phyloP scores from a whole-genome alignment of 2,113 vertebrate species.

The Microcebus jonahi region DNA sequence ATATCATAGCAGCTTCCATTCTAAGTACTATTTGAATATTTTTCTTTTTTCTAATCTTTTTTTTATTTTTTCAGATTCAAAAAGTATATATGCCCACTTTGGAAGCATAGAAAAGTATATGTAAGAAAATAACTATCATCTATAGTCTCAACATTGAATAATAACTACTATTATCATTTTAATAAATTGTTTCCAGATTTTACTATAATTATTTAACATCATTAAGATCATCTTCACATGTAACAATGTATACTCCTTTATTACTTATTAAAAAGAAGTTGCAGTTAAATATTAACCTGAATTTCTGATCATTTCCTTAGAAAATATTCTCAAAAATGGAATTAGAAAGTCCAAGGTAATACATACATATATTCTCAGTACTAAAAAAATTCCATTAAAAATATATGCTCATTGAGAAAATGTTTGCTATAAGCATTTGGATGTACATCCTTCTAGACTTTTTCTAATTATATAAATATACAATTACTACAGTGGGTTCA shows the following conservation, averaged over 20 bases:
- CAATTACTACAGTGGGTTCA: background rate
- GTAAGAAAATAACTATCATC: conserved; percentile 30
- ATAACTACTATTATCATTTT: conserved; percentile 21
- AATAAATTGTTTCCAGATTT: conserved; percentile 42
- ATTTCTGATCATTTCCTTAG: conserved; percentile 17
- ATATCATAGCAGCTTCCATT: background rate
- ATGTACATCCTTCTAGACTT: background rate
- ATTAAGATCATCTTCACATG: background rate
- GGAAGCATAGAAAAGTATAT: conserved; percentile 36
- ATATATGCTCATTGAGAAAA: conserved; percentile 23
- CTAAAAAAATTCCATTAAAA: conserved; percentile 17
- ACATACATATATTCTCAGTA: background rate
- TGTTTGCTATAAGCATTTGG: background rate
- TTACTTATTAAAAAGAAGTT: background rate
- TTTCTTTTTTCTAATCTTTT: conserved; percentile 13
- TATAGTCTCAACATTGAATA: conserved; percentile 39
- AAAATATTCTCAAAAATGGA: conserved; percentile 38
- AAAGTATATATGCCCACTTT: conserved; percentile 18
- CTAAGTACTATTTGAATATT: conserved; percentile 30
- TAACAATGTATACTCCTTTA: background rate
- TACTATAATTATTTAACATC: conserved; percentile 23
- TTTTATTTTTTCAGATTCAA: conserved; percentile 36
- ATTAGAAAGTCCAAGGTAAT: conserved; percentile 4
- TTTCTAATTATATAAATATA: background rate
- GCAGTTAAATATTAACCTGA: background rate